Percentiles rank a stretch among this genome's conserved stretches.
phyloP scores from a whole-genome alignment of 2,113 vertebrate genomes.

The Colossoma macropomum region DNA sequence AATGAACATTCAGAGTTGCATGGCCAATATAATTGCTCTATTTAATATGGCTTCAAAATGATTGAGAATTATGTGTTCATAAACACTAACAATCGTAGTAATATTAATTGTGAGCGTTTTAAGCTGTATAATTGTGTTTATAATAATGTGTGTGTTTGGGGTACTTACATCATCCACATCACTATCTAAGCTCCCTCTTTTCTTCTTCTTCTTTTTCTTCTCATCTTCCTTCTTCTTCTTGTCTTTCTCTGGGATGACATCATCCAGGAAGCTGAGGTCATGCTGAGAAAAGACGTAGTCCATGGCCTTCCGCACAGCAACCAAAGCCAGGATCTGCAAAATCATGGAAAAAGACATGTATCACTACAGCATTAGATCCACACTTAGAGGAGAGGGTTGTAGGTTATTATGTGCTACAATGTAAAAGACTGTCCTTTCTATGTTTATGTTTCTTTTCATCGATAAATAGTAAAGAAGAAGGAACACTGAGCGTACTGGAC shows the following conservation, averaged over 20 bases:
- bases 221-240: constrained; percentile 99
- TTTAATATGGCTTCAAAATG: not conserved
- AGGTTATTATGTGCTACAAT: too few relatives aligned
- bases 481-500: too few relatives aligned
- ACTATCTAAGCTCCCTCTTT: constrained; percentile 87
- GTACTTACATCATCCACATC: constrained; percentile 92
- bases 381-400: not conserved
- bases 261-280: constrained; percentile 94
- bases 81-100: not conserved
- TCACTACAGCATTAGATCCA: not conserved
- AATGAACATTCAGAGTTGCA: not conserved
- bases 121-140: too few relatives aligned
- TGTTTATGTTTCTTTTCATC: not conserved
- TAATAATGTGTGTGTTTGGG: not conserved
- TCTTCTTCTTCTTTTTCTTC: constrained; percentile 94
- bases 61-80: too few relatives aligned
- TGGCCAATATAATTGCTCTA: not conserved
- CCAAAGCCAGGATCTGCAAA: constrained; percentile 92
- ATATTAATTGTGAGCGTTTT: not conserved
- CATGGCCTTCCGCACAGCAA: constrained; percentile 96
- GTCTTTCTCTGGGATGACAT: constrained; percentile 98
- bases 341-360: not conserved
- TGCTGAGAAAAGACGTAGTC: constrained; percentile 97
- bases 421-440: too few relatives aligned
- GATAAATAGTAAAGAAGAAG: not conserved